Conservation (phyloP, 1,140 invertebrate species). For the Drosophila sulfurigaster region DNA sequence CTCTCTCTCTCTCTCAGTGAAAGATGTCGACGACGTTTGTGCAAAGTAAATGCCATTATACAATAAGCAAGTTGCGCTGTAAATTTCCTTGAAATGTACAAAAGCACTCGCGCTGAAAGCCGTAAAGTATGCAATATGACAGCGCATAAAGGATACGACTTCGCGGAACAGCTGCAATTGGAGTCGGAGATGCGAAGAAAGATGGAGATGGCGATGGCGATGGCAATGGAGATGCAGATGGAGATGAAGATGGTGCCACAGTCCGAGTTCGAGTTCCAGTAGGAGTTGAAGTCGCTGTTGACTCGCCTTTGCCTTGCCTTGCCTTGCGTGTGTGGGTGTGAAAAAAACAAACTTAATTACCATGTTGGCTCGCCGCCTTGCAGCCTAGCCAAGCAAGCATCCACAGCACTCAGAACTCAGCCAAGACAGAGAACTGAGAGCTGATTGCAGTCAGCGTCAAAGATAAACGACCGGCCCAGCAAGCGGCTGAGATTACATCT, state of each 20-base stretch:
- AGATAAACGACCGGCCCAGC: constrained; percentile 42
- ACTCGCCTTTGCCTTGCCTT: not conserved
- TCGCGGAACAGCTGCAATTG: constrained; percentile 7
- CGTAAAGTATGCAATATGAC: constrained; percentile 78
- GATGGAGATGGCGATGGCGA: not conserved
- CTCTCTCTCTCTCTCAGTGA: not conserved
- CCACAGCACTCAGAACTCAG: too few species aligned
- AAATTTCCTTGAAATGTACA: constrained; percentile 77
- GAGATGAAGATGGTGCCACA: not conserved
- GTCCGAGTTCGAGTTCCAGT: constrained; percentile 11
- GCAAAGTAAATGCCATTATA: constrained; percentile 78
- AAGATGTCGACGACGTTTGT: constrained; percentile 48
- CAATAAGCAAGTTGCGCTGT: constrained; percentile 74
- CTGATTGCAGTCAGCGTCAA: constrained; percentile 35
- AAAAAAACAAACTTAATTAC: constrained; percentile 56
- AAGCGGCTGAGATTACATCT: constrained; percentile 29
- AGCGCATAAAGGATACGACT: constrained; percentile 68
- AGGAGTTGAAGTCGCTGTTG: not conserved
- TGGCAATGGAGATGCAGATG: not conserved
- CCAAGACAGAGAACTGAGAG: not conserved
- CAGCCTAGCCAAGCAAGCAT: not conserved
- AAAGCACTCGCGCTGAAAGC: constrained; percentile 79
- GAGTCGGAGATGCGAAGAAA: not conserved
- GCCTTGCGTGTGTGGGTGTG: constrained; percentile 24
- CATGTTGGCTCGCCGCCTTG: constrained; percentile 12